Base-by-base conservation (phyloP, 2,113 vertebrate species). In the Excalfactoria chinensis region DNA sequence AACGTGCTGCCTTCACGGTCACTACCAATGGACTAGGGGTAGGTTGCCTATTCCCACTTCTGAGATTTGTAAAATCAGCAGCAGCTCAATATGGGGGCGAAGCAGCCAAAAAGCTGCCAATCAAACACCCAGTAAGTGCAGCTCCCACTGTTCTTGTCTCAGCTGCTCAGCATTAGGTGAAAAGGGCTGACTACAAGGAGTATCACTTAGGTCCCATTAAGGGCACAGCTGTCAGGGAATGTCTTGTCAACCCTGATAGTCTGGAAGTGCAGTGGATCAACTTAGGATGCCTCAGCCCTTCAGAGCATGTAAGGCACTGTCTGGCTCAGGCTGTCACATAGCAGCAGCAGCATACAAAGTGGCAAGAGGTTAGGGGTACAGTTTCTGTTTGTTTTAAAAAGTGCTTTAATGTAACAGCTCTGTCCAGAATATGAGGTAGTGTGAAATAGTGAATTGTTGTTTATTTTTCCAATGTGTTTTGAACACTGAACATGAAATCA, bases 131-230 rank as follows among this genome's bases (percentile, higher is more conserved):
- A 71, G 76, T 76, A 95, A 93, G 95, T 53, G 72, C 46, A 95
- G 25, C 30, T 93, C 86, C 92, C 62, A 81, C 11, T 90, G 62
- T 92, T 93, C 86, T 82, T 90, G 87, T 93, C 75, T 95, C 86
- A 88, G 43, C 49, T 89, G 43, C 82, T 86, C 62, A 84, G 80
- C 40, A 93, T 88, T 7, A 86, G 68, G 78, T 28, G n/a, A 59
- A 76, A 79, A 89, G 51, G 20, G 73, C 68, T 60, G 35, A 82
- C 56, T 82, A 82, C 79, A 93, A 92, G 83, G 77, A 94, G 44
- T 84, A 90, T 58, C 91, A 88, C 94, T 96, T 95, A 90, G 74
- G 69, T 94, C 51, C 75, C 79, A 87, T 95, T 88, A 97, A 93
- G 88, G 91, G 85, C 91, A 95, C 82, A 90, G 35, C 76, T 95